Evolutionary conservation across 2,113 vertebrate species (phyloP), one percentile per base, ranked within the genome.

Genomic region (Oreotragus oreotragus): DNA sequence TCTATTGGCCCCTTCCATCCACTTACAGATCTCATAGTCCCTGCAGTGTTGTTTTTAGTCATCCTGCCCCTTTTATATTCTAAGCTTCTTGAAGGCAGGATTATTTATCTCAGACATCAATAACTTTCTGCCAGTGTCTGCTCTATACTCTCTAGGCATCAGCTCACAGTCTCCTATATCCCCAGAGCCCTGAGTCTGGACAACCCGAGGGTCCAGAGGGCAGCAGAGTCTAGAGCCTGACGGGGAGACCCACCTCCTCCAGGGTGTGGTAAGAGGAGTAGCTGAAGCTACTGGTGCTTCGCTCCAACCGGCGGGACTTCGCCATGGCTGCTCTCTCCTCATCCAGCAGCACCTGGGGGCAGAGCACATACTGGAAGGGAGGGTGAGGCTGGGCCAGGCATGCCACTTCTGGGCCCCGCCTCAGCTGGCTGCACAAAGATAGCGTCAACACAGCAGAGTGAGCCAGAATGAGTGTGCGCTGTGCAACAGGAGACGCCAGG

Each of bases 221-320:
- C 13, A 30, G 58, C 36, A 39, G 19, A 25, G 60, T 27, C 57
- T 5, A 13, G 33, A 77, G 36, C 53, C 11, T 8, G 12, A 2
- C 21, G 0, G 0, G 17, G 64, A 60, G 60, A 28, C 97, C 73
- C 51, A 99, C 99, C 99, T 99, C 99, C 0, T 97, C 97, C 93
- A 99, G 51, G 0, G 98, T 99, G 98, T 99, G 99, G 97, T 99
- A 99, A 17, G 96, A 99, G 58, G 98, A 49, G 3, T 99, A 99
- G 93, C 99, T 99, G 0, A 99, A 99, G 1, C 43, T 97, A 60
- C 98, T 98, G 1, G 98, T 98, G 92, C 97, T 99, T 77, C 99
- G 99, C 53, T 99, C 98, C 33, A 33, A 27, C 77, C 97, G 94
- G 47, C 94, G 98, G 5, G 99, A 95, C 16, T 21, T 97, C 0